phyloP scores from a whole-genome alignment of 2,888 invertebrate genomes.

The Kryphioiulus occultus region DNA sequence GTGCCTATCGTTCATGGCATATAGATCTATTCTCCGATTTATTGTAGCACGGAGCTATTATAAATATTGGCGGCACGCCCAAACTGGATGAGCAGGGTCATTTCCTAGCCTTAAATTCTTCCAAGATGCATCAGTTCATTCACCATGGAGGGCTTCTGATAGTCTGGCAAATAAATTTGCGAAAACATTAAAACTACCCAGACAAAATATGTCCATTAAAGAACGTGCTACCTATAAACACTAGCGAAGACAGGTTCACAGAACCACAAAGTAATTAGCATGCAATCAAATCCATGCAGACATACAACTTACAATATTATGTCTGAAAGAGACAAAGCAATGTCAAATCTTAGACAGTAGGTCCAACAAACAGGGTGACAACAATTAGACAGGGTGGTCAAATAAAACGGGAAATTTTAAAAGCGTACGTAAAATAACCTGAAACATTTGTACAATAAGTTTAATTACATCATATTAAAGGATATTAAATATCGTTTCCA shows the following conservation, averaged over 20 bases:
- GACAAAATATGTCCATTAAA: not conserved
- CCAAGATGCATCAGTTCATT: not conserved
- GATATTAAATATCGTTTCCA: no score
- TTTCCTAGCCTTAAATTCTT: not conserved
- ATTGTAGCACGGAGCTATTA: not conserved
- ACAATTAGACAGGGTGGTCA: no score
- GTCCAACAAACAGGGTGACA: no score
- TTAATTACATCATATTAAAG: no score
- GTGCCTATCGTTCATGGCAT: not conserved
- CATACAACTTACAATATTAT: no score
- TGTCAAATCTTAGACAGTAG: no score
- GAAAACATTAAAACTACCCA: not conserved
- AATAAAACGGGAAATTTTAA: no score
- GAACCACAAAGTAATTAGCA: no score
- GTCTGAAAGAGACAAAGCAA: no score
- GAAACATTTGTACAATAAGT: no score
- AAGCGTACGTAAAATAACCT: no score
- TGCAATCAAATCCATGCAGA: no score
- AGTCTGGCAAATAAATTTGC: not conserved
- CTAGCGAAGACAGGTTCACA: not conserved
- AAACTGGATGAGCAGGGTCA: not conserved
- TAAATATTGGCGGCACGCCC: not conserved
- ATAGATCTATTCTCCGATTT: not conserved
- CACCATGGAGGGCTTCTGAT: not conserved
- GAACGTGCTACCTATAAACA: not conserved